phyloP scores from a whole-genome alignment of 2,888 invertebrate genomes.

The Drosophila quasianomalipes region DNA sequence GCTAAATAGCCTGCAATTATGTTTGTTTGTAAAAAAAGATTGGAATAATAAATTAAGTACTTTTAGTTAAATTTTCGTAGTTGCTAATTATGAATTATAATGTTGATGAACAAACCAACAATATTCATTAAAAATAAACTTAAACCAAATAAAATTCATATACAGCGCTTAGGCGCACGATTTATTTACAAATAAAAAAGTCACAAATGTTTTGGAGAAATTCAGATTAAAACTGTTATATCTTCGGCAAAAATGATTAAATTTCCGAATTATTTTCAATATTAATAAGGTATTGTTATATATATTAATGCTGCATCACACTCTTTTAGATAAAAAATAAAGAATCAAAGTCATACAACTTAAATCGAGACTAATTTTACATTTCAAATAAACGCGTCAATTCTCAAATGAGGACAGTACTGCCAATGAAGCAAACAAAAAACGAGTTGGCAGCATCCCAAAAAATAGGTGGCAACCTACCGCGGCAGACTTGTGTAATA shows the following conservation, averaged over 20 bases:
- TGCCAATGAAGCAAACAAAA: conserved; percentile 26
- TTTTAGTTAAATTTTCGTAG: neutral
- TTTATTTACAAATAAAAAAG: neutral
- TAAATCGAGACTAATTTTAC: neutral
- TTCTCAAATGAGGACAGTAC: neutral
- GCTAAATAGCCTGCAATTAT: neutral
- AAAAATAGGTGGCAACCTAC: conserved; percentile 39
- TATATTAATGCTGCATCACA: neutral
- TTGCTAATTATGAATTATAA: neutral
- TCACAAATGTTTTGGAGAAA: neutral
- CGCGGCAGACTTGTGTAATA: conserved; percentile 66
- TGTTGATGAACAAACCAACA: neutral
- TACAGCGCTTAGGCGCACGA: neutral
- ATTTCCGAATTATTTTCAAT: too few relatives aligned
- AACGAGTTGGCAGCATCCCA: conserved; percentile 20
- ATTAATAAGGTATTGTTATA: too few relatives aligned
- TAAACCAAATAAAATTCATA: neutral
- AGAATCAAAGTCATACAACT: neutral
- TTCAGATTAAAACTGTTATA: too few relatives aligned
- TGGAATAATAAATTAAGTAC: neutral
- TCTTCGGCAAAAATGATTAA: too few relatives aligned
- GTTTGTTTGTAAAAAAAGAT: neutral
- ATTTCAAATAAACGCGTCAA: conserved; percentile 28
- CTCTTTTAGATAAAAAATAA: neutral
- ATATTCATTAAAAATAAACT: too few relatives aligned